Evolutionary conservation across 2,888 invertebrate species (phyloP), one percentile per base, ranked within the genome.

Genomic region (Drosophila leonis): DNA sequence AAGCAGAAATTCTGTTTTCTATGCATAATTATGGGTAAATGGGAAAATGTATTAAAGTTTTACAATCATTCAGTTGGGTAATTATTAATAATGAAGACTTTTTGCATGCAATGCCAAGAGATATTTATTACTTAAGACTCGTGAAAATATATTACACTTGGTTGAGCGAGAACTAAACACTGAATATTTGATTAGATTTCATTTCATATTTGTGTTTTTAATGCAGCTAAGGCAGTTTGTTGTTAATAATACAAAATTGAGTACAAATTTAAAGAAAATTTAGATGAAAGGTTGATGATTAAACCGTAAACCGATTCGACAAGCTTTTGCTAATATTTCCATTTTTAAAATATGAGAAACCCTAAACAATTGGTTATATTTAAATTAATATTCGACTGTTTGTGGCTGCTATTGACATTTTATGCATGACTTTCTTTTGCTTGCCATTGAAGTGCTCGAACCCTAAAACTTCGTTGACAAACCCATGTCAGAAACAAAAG

Each of bases 11-110:
- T 64, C 35, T 60, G 60, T 56, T 63, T 78, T 72, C 72, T 59
- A 76, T 87, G 66, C 70, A 85, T 82, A 83, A 88, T 83, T 88
- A 80, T 80, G 83, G 64, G 41, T 37, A 59, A 75, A 60, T 51
- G 62, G 62, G 56, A 63, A 72, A 66, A 56, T 67, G 78, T 63
- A 35, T 72, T 81, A 69, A 70, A 80, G 65, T 71, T 64, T 75
- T 82, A 37, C 27, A 39, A 72, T 39, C 42, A 78, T 81, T 69
- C 56, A 35, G 68, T 51, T 41, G 60, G 68, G 65, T 80, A 82
- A 83, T 84, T 70, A 82, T 72, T 46, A 70, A 70, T 70, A 65
- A 74, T 62, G 68, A 66, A 64, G 63, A 66, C 56, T 46, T 51
- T 49, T 41, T 39, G 44, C 52, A 72, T 80, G 41, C 67, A 79